phyloP scores from a whole-genome alignment of 1,140 invertebrate species.

The Dufourea novaeangliae region DNA sequence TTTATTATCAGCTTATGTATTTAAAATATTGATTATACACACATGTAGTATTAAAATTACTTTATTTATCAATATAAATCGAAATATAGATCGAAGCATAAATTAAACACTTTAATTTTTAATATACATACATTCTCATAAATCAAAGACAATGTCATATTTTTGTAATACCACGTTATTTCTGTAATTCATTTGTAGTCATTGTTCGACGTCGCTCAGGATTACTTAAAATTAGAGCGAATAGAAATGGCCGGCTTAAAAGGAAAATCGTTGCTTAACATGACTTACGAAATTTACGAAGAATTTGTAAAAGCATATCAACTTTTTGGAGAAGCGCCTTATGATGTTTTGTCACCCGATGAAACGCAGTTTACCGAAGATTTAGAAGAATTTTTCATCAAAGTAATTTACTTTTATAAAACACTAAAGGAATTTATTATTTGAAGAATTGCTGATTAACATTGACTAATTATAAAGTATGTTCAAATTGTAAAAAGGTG shows the following conservation, averaged over 20 bases:
- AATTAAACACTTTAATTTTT: too few species aligned
- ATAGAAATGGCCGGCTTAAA: constrained; percentile 91
- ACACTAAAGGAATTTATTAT: too few species aligned
- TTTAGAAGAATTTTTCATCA: constrained; percentile 76
- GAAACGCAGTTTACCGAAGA: constrained; percentile 84
- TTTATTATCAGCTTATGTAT: too few species aligned
- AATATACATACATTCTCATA: too few species aligned
- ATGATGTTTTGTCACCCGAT: constrained; percentile 87
- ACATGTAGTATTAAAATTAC: too few species aligned
- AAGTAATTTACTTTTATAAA: constrained; percentile 48
- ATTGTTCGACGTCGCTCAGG: constrained; percentile 87
- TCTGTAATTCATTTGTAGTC: constrained; percentile 78
- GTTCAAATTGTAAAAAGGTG: constrained; percentile 75
- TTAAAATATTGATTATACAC: too few species aligned
- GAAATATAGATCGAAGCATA: neutral
- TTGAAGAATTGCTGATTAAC: too few species aligned
- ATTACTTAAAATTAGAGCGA: constrained; percentile 94
- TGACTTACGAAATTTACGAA: constrained; percentile 83
- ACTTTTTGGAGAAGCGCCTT: constrained; percentile 86
- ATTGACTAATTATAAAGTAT: too few species aligned
- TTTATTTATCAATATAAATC: neutral
- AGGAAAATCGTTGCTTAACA: constrained; percentile 84
- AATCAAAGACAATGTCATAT: too few species aligned
- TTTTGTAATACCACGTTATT: neutral
- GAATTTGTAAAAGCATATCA: constrained; percentile 88